Evolutionary conservation across 1,140 invertebrate species (phyloP).

Genomic region (Steinernema feltiae): DNA sequence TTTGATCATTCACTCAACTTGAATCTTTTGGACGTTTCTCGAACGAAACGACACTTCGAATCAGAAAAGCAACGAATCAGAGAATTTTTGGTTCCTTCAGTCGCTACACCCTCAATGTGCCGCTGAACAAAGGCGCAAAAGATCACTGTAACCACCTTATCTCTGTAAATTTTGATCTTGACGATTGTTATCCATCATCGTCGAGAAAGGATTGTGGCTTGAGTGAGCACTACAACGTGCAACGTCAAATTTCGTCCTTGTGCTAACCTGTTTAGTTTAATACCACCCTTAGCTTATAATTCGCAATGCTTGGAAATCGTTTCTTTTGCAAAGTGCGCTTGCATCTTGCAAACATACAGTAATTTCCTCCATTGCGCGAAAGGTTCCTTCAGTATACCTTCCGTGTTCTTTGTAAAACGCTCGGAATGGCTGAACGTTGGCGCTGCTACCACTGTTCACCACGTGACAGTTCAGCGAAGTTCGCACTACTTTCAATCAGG

Average conservation of each 20-base stretch:
- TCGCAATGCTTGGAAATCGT: neutral
- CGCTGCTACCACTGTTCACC: neutral
- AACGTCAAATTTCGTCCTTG: neutral
- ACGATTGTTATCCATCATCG: slow-evolving; percentile 1
- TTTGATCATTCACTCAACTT: neutral
- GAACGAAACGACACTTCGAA: neutral
- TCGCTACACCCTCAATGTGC: too few species aligned
- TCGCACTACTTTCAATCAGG: slow-evolving; percentile 2
- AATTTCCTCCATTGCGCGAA: too few species aligned
- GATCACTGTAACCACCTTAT: neutral
- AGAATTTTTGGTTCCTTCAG: neutral
- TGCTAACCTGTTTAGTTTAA: neutral
- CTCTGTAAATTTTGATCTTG: neutral
- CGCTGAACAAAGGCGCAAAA: neutral
- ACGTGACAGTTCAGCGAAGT: slow-evolving; percentile 7
- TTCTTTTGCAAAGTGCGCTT: neutral
- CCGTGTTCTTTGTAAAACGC: too few species aligned
- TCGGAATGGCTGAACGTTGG: too few species aligned
- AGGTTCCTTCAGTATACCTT: too few species aligned
- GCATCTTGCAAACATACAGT: neutral
- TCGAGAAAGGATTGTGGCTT: neutral
- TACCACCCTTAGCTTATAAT: neutral
- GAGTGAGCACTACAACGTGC: neutral
- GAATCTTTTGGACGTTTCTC: neutral
- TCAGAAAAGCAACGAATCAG: slow-evolving; percentile 8